These are phyloP conservation scores for Labroides dimidiatus DNA, from an alignment of 2,797 vertebrate genomes.

Conservation along the genomic window DNA sequence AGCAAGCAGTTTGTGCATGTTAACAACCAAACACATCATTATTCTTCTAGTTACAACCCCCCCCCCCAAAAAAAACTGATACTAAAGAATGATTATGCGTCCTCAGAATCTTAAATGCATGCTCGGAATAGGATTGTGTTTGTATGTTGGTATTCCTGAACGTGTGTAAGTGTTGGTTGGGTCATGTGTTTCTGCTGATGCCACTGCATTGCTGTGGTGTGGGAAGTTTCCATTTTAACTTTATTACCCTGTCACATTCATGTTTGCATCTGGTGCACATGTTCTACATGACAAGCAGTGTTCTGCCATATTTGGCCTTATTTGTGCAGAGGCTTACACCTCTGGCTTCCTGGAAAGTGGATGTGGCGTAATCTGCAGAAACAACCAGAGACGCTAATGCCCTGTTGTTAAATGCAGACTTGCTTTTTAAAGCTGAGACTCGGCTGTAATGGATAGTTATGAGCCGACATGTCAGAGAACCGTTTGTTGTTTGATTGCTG, in stretches of 20 bases:
- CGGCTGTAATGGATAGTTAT: constrained; percentile 42
- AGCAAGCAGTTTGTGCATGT: constrained; percentile 23
- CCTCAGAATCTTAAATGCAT: not conserved
- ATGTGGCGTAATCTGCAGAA: constrained; percentile 58
- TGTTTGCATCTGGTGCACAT: constrained; percentile 60
- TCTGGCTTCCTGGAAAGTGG: constrained; percentile 49
- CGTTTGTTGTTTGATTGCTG: constrained; percentile 34
- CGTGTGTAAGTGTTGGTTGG: constrained; percentile 14
- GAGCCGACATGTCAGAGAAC: constrained; percentile 33
- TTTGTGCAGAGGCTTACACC: constrained; percentile 22
- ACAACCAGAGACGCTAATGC: constrained; percentile 60
- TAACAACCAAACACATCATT: constrained; percentile 17
- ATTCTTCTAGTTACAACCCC: constrained; percentile 5
- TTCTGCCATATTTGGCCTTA: constrained; percentile 32
- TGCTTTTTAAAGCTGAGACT: constrained; percentile 52
- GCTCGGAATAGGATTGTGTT: not conserved
- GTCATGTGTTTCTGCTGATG: constrained; percentile 16
- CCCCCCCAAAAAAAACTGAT: too few relatives aligned
- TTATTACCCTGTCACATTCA: constrained; percentile 44
- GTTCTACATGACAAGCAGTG: constrained; percentile 34
- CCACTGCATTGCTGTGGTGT: constrained; percentile 21
- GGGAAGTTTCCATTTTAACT: constrained; percentile 53
- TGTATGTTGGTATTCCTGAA: constrained; percentile 12
- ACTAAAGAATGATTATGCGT: not conserved
- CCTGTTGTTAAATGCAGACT: constrained; percentile 62